phyloP scores from a whole-genome alignment of 1,140 invertebrate genomes.

The Tyrophagus putrescentiae region DNA sequence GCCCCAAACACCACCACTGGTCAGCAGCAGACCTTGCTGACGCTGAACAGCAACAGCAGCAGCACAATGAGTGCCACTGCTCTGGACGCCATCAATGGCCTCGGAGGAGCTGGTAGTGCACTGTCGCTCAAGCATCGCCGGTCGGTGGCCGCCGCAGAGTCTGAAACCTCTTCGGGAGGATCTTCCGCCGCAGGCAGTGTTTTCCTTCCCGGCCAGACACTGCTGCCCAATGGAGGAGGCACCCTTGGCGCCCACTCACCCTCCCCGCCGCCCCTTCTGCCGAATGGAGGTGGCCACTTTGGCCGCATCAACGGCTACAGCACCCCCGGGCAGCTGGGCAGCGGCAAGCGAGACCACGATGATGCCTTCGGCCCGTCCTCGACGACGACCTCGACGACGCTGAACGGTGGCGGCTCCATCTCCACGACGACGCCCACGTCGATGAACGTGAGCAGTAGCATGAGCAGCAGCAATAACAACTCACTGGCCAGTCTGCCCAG shows the following conservation, averaged over 20 bases:
- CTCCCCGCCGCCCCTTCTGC: not conserved
- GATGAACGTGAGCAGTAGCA: too few species aligned
- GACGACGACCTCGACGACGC: not conserved
- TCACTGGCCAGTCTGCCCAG: conserved; percentile 3
- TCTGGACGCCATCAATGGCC: conserved; percentile 1
- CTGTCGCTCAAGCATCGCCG: conserved; percentile 8
- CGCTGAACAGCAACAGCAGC: conserved; percentile 4
- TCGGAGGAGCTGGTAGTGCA: not conserved
- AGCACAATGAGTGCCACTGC: too few species aligned
- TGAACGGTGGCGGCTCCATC: not conserved
- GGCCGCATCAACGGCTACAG: not conserved
- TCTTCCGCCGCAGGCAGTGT: too few species aligned
- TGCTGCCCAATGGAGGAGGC: conserved; percentile 1
- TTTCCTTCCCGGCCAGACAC: not conserved
- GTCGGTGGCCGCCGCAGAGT: not conserved
- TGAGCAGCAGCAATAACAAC: conserved; percentile 11
- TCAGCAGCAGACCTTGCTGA: not conserved
- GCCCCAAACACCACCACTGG: conserved; percentile 2
- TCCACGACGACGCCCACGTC: not conserved
- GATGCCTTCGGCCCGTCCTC: conserved; percentile 1
- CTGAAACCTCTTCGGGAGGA: too few species aligned
- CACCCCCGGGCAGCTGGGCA: too few species aligned
- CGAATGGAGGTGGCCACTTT: not conserved
- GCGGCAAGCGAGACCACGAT: conserved; percentile 11
- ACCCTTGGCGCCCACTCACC: not conserved